Conservation (phyloP, 92 coral and sea anemone species). For the Zoanthus sansibaricus region DNA sequence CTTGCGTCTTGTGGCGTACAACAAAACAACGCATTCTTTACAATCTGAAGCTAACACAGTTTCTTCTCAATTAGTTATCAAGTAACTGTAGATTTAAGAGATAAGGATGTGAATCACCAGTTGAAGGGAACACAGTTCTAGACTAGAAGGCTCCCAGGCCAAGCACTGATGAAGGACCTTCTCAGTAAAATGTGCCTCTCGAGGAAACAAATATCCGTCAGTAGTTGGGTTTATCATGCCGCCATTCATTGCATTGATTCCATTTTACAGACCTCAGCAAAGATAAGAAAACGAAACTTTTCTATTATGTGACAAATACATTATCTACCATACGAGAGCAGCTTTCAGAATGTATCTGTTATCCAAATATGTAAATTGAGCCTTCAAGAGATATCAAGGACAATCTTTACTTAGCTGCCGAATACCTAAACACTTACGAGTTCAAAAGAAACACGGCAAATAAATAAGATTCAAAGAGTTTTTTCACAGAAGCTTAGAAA, state of each 20-base stretch:
- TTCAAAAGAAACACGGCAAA: conserved; percentile 27
- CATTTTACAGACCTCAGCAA: conserved; percentile 34
- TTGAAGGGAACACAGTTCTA: conserved; percentile 11
- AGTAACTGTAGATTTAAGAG: conserved; percentile 26
- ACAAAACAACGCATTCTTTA: conserved; percentile 11
- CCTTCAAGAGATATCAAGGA: conserved; percentile 7
- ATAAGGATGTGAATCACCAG: conserved; percentile 23
- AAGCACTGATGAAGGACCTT: conserved; percentile 36
- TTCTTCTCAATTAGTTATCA: conserved; percentile 47
- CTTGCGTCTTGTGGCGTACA: background rate
- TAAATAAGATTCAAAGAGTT: background rate
- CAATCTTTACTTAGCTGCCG: conserved; percentile 21
- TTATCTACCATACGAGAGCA: conserved; percentile 28
- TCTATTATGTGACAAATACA: conserved; percentile 44
- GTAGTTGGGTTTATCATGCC: conserved; percentile 33
- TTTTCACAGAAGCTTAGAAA: conserved; percentile 16
- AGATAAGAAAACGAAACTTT: conserved; percentile 45
- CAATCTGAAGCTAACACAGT: conserved; percentile 20
- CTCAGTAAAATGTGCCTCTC: conserved; percentile 15
- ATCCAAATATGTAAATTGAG: conserved; percentile 29
- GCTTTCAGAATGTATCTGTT: conserved; percentile 27
- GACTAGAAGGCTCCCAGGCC: conserved; percentile 30
- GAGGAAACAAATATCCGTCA: conserved; percentile 14
- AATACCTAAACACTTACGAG: conserved; percentile 16
- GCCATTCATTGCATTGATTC: conserved; percentile 23